A percentile compares a stretch with the other conserved stretches of the same genome.
Evolutionary conservation across 2,797 vertebrate genomes (phyloP).

Genomic region (Bradypus variegatus): DNA sequence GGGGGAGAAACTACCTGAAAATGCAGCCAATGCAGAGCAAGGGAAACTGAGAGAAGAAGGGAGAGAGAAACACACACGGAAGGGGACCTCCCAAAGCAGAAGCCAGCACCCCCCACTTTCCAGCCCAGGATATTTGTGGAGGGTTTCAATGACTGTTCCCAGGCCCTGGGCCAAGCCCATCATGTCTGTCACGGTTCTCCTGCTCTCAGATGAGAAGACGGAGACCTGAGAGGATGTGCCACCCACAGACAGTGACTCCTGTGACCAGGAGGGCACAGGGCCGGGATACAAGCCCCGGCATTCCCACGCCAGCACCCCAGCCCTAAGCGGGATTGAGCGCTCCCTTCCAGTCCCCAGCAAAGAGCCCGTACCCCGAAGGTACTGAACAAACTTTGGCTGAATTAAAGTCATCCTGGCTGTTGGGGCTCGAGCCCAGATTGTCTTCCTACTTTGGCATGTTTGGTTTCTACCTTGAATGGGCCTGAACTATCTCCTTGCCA

Average conservation of each 20-base stretch:
- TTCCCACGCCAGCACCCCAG: not conserved
- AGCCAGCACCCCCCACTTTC: accelerated
- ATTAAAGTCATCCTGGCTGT: not conserved
- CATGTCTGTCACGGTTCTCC: accelerated
- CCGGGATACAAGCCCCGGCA: accelerated
- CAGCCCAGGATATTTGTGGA: not conserved
- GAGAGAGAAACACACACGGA: not conserved
- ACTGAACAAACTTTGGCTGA: accelerated
- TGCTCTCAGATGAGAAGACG: not conserved
- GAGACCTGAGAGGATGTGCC: not conserved
- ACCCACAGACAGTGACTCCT: accelerated
- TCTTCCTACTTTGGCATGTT: not conserved
- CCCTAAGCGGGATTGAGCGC: accelerated
- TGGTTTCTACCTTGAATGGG: accelerated
- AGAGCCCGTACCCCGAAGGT: accelerated
- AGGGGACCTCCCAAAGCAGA: too few relatives aligned
- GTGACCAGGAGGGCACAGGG: not conserved
- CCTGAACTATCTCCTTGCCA: not conserved
- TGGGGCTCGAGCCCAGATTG: accelerated
- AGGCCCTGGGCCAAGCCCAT: accelerated
- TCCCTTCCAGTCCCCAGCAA: not conserved
- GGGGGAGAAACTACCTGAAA: not conserved
- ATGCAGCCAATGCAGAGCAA: not conserved
- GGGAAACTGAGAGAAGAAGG: not conserved
- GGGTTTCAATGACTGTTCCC: not conserved